Base-by-base conservation (phyloP, 2,888 invertebrate species). In the Ditula angustiorana region DNA sequence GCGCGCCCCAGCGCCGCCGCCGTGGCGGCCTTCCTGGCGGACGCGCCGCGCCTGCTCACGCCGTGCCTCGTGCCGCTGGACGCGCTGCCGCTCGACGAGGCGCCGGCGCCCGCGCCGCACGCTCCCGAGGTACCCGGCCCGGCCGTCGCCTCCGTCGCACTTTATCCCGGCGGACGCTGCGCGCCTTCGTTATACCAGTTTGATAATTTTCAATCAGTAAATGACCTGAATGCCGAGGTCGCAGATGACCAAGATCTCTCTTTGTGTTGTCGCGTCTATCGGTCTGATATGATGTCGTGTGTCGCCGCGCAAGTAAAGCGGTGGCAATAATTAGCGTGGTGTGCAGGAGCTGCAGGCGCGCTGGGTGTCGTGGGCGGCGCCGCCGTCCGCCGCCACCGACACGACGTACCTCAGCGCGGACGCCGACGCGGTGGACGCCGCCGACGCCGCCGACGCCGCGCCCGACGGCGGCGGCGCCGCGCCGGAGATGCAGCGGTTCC, bases 21-120 rank as follows among this genome's bases (percentile, higher is more conserved):
- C 85, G 95, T 98, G 65, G 96, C 97, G 1, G 97, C 97, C 67
- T 95, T 96, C 78, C 93, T 98, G 66, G 96, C 96, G 2, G 96
- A 95, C 75, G 95, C 96, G 82, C 96, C 96, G 13, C 94, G 96
- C 4, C 94, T 98, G 60, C 90, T 98, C 55, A 88, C 95, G 21
- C 97, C 98, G 0, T 96, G 96, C 76, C 91, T 97, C 35, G 94
- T 95, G 68, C 97, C 96, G 53, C 92, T 95, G 62, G 94, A 95
- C 47, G 95, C 96, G 66, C 95, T 97, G 55, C 95, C 96, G 80
- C 93, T 96, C 74, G 95, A 95, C 68, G 94, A 72, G 75, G 77
- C 33, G 83, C 81, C 58, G 74, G 74, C 37, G 83, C 83, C 2
- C 80, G 21, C 52, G 11, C n/a, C 30, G 23, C 13, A 13, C 23